phyloP scores from a whole-genome alignment of 2,888 invertebrate species.

The Philereme transversata region DNA sequence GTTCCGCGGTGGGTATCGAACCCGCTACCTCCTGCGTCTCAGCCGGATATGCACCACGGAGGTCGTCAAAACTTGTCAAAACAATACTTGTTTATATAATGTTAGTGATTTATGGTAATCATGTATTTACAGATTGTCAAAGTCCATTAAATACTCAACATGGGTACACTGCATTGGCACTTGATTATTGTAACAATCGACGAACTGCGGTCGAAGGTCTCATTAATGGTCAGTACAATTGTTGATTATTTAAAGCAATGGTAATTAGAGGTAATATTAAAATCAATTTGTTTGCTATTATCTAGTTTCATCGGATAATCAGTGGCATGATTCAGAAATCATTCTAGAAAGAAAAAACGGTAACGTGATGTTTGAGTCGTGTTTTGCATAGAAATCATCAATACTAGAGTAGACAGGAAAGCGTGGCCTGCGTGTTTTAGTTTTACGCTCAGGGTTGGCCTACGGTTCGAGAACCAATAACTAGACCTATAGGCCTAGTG shows the following conservation, averaged over 20 bases:
- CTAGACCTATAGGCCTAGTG: too few species aligned
- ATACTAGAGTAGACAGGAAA: not conserved
- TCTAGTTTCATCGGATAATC: conserved; percentile 12
- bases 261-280: conserved; percentile 33
- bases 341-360: conserved; percentile 1
- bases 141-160: not conserved
- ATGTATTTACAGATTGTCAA: too few species aligned
- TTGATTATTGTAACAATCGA: conserved; percentile 5
- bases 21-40: too few species aligned
- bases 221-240: conserved; percentile 24
- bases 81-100: too few species aligned
- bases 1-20: too few species aligned
- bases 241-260: conserved; percentile 25
- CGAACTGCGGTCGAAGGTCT: conserved; percentile 9
- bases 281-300: conserved; percentile 17
- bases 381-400: conserved; percentile 9
- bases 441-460: too few species aligned
- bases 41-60: too few species aligned
- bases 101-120: too few species aligned
- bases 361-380: not conserved
- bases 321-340: not conserved
- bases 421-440: conserved; percentile 1
- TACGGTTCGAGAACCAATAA: too few species aligned
- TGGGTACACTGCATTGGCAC: too few species aligned
- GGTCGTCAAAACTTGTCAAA: too few species aligned